These are phyloP conservation scores for Lampris incognitus DNA, from an alignment of 2,113 vertebrate genomes.

Conservation along the genomic window DNA sequence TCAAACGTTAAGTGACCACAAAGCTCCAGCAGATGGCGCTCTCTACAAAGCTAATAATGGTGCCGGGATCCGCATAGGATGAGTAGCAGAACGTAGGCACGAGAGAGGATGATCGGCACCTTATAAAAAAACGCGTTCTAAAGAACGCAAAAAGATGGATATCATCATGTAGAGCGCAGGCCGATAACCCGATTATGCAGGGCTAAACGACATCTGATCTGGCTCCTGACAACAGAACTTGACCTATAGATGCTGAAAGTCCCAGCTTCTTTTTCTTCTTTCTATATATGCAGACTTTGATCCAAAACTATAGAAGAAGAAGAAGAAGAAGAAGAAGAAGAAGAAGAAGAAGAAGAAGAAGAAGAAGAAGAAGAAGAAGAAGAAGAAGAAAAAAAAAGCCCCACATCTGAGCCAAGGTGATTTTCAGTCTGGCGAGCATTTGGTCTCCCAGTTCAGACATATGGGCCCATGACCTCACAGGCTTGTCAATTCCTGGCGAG, in stretches of 20 bases:
- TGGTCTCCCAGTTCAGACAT: conserved; percentile 49
- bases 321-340: too few relatives aligned
- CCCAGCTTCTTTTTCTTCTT: neutral
- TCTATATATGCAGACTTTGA: conserved; percentile 31
- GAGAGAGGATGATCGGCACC: neutral
- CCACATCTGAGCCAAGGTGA: conserved; percentile 48
- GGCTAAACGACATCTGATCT: too few relatives aligned
- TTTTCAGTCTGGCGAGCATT: conserved; percentile 61
- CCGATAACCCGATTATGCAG: neutral
- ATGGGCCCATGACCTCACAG: conserved; percentile 34
- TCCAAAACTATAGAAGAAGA: conserved; percentile 19
- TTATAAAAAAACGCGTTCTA: neutral
- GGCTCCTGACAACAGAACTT: too few relatives aligned
- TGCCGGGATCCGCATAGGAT: conserved; percentile 10
- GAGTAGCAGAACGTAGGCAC: neutral
- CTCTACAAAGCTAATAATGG: conserved; percentile 39
- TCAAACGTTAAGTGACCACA: neutral
- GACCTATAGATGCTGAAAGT: conserved; percentile 14
- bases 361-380: too few relatives aligned
- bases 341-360: too few relatives aligned
- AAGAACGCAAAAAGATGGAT: neutral
- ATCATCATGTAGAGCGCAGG: conserved; percentile 8
- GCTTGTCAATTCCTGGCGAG: conserved; percentile 31
- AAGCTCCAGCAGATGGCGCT: conserved; percentile 77
- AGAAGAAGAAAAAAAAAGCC: neutral